Base-by-base conservation (phyloP, 2,888 invertebrate species). In the Cybosia mesomella region DNA sequence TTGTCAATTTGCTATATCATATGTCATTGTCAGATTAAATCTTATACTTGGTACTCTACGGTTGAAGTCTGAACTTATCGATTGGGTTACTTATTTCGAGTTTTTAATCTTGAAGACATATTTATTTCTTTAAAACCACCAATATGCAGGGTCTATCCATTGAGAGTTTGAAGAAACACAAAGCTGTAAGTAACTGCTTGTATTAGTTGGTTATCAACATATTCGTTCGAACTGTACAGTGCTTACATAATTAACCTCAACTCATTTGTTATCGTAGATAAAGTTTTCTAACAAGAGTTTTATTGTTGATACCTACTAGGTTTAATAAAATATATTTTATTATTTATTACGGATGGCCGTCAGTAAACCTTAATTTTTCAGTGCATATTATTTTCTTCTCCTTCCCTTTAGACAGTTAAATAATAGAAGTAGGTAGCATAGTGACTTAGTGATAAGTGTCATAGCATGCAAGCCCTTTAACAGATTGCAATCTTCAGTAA, bases 111-210 rank as follows among this genome's bases (percentile, higher is more conserved):
- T 73, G 70, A 66, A 18, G n/a, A 62, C 63, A 59, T 65, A 59
- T 64, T 64, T 18, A 49, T 34, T 24, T 64, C n/a, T 64, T 70
- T 21, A 65, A 72, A 67, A 63, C 54, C 53, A 61, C 58, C 80
- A 96, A 88, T 85, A 97, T 98, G 97, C 97, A 97, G 90, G 98
- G 98, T 75, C 87, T 97, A 83, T 96, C 96, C 72, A 70, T 97
- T 24, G 90, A 96, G 64, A 97, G 97, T 84, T 90, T 98, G 73
- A 97, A 97, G 88, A 97, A 96, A 89, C 97, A 98, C 89, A 97
- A 97, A 82, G 96, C 98, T 84, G 98, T 98, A 95, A 96, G 97
- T 95, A 84, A 70, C 64, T 64, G 61, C 57, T 32, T 66, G 15
- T 67, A 57, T 65, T 73, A 18, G 9, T 7, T 72, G 69, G 67